Percentiles rank a stretch among this genome's conserved stretches.
Conservation (phyloP, 2,113 vertebrate species). For the Seriola dumerili region DNA sequence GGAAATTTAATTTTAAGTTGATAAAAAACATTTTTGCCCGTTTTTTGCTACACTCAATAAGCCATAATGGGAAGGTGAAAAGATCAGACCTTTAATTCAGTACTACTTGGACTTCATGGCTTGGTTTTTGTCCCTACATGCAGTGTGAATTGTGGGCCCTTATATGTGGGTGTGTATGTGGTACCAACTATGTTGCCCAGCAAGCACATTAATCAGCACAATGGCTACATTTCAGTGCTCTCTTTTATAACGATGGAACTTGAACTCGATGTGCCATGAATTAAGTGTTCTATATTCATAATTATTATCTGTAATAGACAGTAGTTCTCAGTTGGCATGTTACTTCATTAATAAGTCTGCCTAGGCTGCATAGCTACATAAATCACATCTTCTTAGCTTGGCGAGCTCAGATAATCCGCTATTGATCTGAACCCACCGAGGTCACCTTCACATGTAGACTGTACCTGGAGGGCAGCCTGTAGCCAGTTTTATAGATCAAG, state of each 20-base stretch:
- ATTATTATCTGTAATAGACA: background rate
- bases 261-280: background rate
- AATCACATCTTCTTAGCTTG: background rate
- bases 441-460: slow-evolving; percentile 37
- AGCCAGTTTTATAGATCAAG: slow-evolving; percentile 5
- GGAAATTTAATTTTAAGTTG: no score
- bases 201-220: no score
- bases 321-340: background rate
- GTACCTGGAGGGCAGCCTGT: background rate
- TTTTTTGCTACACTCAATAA: no score
- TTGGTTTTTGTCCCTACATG: no score
- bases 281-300: background rate
- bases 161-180: no score
- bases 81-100: no score
- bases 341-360: slow-evolving; percentile 4
- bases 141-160: no score
- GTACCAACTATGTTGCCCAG: no score
- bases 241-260: background rate
- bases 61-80: no score
- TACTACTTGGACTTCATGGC: no score
- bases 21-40: no score
- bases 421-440: slow-evolving; percentile 21
- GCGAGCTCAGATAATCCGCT: slow-evolving; percentile 25
- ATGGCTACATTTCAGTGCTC: background rate
- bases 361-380: background rate